Conservation (phyloP, 2,888 invertebrate species). For the Disparrhopalites patrizii region DNA sequence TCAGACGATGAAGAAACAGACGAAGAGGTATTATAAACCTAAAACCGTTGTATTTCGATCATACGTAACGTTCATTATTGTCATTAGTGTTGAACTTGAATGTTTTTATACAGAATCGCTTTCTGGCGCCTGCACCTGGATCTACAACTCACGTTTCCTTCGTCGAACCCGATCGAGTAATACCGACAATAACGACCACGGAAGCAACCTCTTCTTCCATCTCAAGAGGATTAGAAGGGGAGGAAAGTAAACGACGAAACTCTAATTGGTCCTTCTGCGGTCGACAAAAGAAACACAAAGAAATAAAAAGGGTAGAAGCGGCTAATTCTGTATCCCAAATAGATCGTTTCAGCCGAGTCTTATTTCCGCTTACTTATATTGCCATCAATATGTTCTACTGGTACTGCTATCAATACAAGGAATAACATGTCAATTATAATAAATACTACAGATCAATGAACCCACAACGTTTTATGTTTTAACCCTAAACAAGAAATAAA, state of each 20-base stretch:
- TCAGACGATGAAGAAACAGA: constrained; percentile 57
- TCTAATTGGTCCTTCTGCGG: constrained; percentile 42
- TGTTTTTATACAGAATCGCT: not conserved
- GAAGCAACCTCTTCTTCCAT: constrained; percentile 11
- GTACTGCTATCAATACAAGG: constrained; percentile 62
- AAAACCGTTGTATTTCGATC: no score
- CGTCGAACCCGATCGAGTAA: not conserved
- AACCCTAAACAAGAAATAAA: no score
- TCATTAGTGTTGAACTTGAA: not conserved
- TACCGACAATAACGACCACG: constrained; percentile 1
- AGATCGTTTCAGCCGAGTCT: constrained; percentile 67
- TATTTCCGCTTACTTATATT: constrained; percentile 71
- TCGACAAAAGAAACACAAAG: constrained; percentile 15
- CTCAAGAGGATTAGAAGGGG: not conserved
- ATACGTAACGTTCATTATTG: no score
- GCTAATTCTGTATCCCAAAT: constrained; percentile 78
- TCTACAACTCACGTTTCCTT: not conserved
- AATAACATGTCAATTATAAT: no score
- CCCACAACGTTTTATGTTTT: no score
- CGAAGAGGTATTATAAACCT: constrained; percentile 19
- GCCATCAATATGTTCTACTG: constrained; percentile 75
- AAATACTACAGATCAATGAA: no score
- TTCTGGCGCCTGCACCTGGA: not conserved
- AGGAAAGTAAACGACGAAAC: constrained; percentile 18
- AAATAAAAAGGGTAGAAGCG: constrained; percentile 50